These are phyloP conservation scores for Amblyornis subalaris DNA, from an alignment of 2,113 vertebrate genomes.

Conservation along the genomic window DNA sequence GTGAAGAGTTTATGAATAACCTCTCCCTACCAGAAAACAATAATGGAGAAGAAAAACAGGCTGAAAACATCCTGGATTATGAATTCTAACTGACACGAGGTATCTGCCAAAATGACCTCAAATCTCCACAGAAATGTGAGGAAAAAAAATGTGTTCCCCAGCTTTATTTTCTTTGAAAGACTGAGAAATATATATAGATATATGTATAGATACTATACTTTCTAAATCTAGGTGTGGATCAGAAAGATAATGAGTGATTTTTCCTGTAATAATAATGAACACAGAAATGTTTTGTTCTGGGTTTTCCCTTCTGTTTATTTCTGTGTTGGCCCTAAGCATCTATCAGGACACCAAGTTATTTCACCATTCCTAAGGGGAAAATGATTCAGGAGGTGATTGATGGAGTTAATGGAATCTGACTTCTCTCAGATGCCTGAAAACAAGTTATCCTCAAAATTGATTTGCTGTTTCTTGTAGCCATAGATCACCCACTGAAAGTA, in stretches of 20 bases:
- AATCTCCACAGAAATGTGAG: background rate
- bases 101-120: background rate
- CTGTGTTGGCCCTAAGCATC: constrained; percentile 14
- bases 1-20: constrained; percentile 1
- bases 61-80: background rate
- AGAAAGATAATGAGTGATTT: background rate
- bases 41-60: background rate
- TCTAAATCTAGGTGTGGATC: background rate
- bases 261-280: background rate
- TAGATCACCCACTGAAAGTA: constrained; percentile 40
- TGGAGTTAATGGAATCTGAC: constrained; percentile 52
- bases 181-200: background rate
- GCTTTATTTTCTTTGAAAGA: background rate
- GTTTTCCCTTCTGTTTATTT: constrained; percentile 40
- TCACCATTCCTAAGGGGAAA: constrained; percentile 42
- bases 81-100: background rate
- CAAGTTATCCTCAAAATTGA: constrained; percentile 53
- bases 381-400: constrained; percentile 40
- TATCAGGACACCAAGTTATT: constrained; percentile 48
- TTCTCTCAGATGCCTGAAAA: constrained; percentile 53
- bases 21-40: background rate
- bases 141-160: rapidly evolving
- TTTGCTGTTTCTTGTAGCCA: constrained; percentile 51
- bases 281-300: background rate
- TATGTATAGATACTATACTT: background rate